Percentiles rank a stretch among this genome's conserved stretches.
Evolutionary conservation across 2,797 vertebrate species (phyloP).

Genomic region (Ctenosaura bakeri): DNA sequence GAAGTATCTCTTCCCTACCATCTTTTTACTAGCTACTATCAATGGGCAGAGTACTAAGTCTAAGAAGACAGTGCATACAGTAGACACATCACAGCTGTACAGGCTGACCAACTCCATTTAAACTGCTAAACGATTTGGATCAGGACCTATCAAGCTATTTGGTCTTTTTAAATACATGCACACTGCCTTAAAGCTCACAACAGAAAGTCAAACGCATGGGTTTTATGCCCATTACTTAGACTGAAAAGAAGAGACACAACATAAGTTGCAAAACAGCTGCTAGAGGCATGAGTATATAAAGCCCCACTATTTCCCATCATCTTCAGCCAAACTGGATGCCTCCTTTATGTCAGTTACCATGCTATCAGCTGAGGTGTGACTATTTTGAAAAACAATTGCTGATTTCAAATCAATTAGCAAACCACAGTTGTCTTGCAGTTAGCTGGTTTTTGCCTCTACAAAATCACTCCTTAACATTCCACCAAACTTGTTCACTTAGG

Average conservation of each 20-base stretch:
- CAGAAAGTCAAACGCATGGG: neutral
- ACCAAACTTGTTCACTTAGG: neutral
- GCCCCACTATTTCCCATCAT: neutral
- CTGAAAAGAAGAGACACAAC: neutral
- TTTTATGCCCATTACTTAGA: neutral
- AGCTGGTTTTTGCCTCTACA: neutral
- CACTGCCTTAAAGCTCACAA: neutral
- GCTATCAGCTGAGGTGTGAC: neutral
- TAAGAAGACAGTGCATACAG: neutral
- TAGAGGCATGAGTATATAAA: neutral
- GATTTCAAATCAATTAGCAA: conserved; percentile 6
- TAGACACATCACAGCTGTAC: neutral
- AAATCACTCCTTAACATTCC: neutral
- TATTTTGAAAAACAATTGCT: neutral
- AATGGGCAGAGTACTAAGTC: neutral
- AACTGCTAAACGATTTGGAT: neutral
- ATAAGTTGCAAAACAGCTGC: neutral
- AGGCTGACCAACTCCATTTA: neutral
- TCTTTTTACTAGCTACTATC: neutral
- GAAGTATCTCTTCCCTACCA: neutral
- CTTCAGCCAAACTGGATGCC: neutral
- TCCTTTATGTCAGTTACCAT: neutral
- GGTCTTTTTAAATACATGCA: neutral
- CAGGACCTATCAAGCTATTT: neutral
- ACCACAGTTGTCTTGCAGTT: neutral